Percentiles rank a stretch among this genome's conserved stretches.
Evolutionary conservation across 2,888 invertebrate species (phyloP).

Genomic region (Mythimna loreyi): DNA sequence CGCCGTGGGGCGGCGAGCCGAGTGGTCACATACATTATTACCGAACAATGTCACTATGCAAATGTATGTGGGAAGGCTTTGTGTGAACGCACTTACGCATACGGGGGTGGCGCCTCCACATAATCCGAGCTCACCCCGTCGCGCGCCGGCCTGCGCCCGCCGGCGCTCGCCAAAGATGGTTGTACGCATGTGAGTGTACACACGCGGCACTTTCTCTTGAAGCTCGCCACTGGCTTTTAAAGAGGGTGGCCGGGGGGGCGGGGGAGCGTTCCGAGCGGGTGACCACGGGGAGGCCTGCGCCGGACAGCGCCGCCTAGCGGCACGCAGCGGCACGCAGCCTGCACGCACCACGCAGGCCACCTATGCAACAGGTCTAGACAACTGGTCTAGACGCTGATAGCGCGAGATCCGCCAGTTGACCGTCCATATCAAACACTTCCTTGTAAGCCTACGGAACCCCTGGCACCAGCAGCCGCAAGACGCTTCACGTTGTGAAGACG

Average conservation of each 20-base stretch:
- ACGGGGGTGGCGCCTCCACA: conserved; percentile 86
- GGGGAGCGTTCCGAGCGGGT: conserved; percentile 88
- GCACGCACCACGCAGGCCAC: conserved; percentile 54
- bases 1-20: conserved; percentile 82
- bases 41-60: conserved; percentile 90
- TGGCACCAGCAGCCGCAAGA: conserved; percentile 5
- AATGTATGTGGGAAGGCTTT: conserved; percentile 90
- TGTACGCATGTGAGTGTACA: conserved; percentile 89
- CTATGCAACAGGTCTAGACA: conserved; percentile 62
- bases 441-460: conserved; percentile 5
- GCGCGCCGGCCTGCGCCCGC: conserved; percentile 77
- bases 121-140: conserved; percentile 86
- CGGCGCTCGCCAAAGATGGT: conserved; percentile 86
- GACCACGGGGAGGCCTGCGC: conserved; percentile 89
- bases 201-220: conserved; percentile 91
- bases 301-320: conserved; percentile 76
- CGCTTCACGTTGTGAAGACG: conserved; percentile 3
- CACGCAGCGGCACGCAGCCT: conserved; percentile 50
- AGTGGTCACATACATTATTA: conserved; percentile 91
- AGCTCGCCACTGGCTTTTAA: conserved; percentile 92
- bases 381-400: conserved; percentile 60
- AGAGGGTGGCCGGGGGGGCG: conserved; percentile 84
- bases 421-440: conserved; percentile 18
- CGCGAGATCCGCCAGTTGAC: conserved; percentile 29
- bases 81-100: conserved; percentile 90